Evolutionary conservation across 2,888 invertebrate genomes (phyloP).

Genomic region (Caenorhabditis auriculariae): DNA sequence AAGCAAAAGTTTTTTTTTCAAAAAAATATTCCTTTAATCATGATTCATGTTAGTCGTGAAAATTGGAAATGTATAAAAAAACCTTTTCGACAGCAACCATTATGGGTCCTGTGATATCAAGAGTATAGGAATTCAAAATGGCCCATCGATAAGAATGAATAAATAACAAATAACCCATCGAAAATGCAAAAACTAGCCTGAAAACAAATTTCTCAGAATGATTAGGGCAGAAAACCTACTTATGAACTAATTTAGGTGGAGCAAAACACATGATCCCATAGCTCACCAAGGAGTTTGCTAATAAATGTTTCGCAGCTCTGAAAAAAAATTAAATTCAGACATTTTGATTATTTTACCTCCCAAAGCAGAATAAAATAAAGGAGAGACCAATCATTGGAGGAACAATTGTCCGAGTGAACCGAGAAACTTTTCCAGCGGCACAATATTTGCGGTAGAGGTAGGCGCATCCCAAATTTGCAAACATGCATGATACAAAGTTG

Average conservation of each 20-base stretch:
- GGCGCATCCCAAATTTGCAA: slow-evolving; percentile 43
- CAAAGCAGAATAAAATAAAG: slow-evolving; percentile 59
- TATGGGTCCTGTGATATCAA: slow-evolving; percentile 80
- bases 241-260: slow-evolving; percentile 56
- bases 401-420: slow-evolving; percentile 30
- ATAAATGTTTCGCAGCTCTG: slow-evolving; percentile 58
- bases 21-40: neutral
- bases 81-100: slow-evolving; percentile 64
- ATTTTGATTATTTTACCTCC: slow-evolving; percentile 28
- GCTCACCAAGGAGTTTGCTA: slow-evolving; percentile 46
- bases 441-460: slow-evolving; percentile 35
- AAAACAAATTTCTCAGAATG: slow-evolving; percentile 40
- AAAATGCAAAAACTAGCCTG: slow-evolving; percentile 79
- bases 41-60: neutral
- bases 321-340: slow-evolving; percentile 1
- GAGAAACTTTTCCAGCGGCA: slow-evolving; percentile 28
- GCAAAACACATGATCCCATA: slow-evolving; percentile 53
- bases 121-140: slow-evolving; percentile 82
- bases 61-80: neutral
- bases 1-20: neutral
- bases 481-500: slow-evolving; percentile 51
- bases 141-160: slow-evolving; percentile 80
- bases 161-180: slow-evolving; percentile 84
- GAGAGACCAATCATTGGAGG: slow-evolving; percentile 51
- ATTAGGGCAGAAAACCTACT: slow-evolving; percentile 20